phyloP scores from a whole-genome alignment of 1,140 invertebrate genomes.

The Leptinotarsa lineolata region DNA sequence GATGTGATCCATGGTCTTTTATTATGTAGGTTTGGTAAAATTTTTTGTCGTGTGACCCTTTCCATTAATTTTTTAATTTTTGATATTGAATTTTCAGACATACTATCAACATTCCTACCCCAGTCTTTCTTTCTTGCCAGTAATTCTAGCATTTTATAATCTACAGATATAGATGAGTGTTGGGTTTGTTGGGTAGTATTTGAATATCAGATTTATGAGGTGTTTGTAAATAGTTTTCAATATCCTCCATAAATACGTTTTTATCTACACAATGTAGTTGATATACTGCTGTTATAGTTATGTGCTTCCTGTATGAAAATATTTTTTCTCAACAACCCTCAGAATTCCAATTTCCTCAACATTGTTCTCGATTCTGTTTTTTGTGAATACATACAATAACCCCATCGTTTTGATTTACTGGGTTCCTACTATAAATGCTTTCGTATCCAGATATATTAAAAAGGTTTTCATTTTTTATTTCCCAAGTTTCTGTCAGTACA shows the following conservation, averaged over 20 bases:
- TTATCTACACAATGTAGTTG: conserved; percentile 11
- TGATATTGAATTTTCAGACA: too few species aligned
- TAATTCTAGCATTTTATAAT: too few species aligned
- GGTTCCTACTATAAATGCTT: conserved; percentile 7
- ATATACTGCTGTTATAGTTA: conserved; percentile 10
- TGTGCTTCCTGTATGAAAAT: conserved; percentile 9
- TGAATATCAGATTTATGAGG: conserved; percentile 8
- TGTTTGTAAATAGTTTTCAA: background rate
- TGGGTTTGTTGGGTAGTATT: too few species aligned
- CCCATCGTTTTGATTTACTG: background rate
- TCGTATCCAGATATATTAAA: conserved; percentile 11
- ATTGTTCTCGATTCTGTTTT: conserved; percentile 12
- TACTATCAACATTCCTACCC: too few species aligned
- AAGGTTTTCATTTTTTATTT: conserved; percentile 14
- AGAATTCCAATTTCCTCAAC: conserved; percentile 9
- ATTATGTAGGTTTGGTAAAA: too few species aligned
- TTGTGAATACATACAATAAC: background rate
- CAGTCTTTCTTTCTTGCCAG: too few species aligned
- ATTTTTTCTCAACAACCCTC: background rate
- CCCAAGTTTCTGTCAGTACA: background rate
- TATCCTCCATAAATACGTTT: background rate
- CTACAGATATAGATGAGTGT: too few species aligned
- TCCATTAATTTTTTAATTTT: too few species aligned
- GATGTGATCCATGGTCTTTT: too few species aligned
- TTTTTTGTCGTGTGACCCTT: too few species aligned